Evolutionary conservation across 2,888 invertebrate genomes (phyloP).

Genomic region (Eucera pruinosa): DNA sequence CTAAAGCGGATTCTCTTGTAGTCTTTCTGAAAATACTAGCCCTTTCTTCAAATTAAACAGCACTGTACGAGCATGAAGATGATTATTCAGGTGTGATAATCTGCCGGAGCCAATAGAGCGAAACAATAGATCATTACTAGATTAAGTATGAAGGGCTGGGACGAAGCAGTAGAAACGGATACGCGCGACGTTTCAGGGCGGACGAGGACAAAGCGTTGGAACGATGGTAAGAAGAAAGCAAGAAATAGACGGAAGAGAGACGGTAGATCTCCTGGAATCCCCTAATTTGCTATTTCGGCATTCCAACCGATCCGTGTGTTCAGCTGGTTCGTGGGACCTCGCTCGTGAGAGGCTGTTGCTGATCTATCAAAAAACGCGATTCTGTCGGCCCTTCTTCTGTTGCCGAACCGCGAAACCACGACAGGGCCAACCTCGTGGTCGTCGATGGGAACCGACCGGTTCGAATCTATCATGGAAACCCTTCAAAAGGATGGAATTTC

Average conservation of each 20-base stretch:
- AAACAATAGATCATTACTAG: constrained; percentile 37
- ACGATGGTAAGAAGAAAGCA: constrained; percentile 35
- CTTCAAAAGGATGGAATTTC: constrained; percentile 35
- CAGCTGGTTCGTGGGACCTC: constrained; percentile 79
- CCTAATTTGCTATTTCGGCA: constrained; percentile 83
- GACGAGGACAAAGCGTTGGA: constrained; percentile 39
- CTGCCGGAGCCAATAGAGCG: neutral
- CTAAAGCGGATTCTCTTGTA: no score
- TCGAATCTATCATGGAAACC: constrained; percentile 48
- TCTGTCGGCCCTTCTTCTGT: constrained; percentile 70
- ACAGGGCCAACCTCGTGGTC: constrained; percentile 4
- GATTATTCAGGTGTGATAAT: constrained; percentile 12
- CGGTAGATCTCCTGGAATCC: constrained; percentile 77
- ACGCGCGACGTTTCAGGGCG: constrained; percentile 21
- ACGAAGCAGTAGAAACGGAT: neutral
- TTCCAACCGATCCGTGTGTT: constrained; percentile 78
- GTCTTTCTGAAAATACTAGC: no score
- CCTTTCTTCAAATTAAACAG: no score
- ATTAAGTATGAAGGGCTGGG: constrained; percentile 32
- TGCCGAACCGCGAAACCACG: constrained; percentile 40
- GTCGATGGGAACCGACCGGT: constrained; percentile 47
- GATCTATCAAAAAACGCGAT: constrained; percentile 82
- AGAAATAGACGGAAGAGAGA: constrained; percentile 37
- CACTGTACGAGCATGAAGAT: neutral
- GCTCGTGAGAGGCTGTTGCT: constrained; percentile 75